A percentile compares a stretch with the other conserved stretches of the same genome.
Conservation (phyloP, 1,140 invertebrate species). For the Papilio xuthus region DNA sequence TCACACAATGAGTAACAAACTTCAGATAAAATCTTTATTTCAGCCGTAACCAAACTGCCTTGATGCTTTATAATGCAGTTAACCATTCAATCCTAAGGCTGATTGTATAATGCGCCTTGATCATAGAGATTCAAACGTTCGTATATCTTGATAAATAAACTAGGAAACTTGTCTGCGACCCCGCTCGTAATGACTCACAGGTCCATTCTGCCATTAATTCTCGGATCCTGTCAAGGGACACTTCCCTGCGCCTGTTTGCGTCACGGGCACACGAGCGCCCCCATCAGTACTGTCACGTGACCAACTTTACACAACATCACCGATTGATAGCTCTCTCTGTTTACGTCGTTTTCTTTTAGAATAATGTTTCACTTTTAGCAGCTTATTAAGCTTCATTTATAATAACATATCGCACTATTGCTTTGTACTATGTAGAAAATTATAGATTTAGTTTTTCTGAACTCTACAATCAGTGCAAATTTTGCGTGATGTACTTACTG, state of each 20-base stretch:
- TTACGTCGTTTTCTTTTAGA: neutral
- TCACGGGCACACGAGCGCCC: conserved; percentile 7
- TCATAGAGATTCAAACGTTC: neutral
- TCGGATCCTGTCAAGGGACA: conserved; percentile 15
- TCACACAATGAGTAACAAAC: neutral
- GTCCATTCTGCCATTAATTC: conserved; percentile 13
- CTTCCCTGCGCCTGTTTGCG: neutral
- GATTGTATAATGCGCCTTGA: neutral
- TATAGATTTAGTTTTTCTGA: too few species aligned
- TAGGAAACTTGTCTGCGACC: conserved; percentile 1
- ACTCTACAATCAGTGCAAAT: too few species aligned
- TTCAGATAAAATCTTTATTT: neutral
- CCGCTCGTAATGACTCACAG: conserved; percentile 1
- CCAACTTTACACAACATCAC: neutral
- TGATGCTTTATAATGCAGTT: neutral
- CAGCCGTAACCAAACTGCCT: neutral
- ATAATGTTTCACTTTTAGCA: neutral
- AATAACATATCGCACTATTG: too few species aligned
- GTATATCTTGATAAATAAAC: neutral
- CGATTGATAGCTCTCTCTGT: neutral
- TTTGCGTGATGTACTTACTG: too few species aligned
- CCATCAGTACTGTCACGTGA: neutral
- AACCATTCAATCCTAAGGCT: neutral
- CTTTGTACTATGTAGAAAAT: too few species aligned
- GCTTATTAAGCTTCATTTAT: too few species aligned